Percentiles rank a stretch among this genome's conserved stretches.
Conservation (phyloP, 92 coral and sea anemone species). For the Epizoanthus scotinus region DNA sequence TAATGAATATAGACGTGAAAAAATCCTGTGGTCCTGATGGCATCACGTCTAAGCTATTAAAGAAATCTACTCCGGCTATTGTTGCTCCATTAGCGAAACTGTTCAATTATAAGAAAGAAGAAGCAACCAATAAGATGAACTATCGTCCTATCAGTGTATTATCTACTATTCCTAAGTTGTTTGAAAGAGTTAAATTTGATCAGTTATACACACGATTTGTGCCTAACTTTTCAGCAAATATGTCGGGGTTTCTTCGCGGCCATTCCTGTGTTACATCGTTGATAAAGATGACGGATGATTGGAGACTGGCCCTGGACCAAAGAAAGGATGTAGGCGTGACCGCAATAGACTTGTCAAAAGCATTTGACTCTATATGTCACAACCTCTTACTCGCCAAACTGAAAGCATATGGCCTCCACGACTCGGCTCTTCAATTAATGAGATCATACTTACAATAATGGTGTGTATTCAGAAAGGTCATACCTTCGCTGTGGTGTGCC, state of each 20-base stretch:
- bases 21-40: slow-evolving; percentile 48
- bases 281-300: slow-evolving; percentile 31
- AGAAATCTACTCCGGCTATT: slow-evolving; percentile 40
- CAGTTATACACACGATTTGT: slow-evolving; percentile 21
- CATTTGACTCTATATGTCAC: slow-evolving; percentile 41
- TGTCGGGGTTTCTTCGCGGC: slow-evolving; percentile 46
- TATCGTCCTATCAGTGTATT: slow-evolving; percentile 57
- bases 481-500: slow-evolving; percentile 49
- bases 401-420: slow-evolving; percentile 29
- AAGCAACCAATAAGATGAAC: slow-evolving; percentile 29
- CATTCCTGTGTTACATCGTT: slow-evolving; percentile 48
- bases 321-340: slow-evolving; percentile 26
- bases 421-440: slow-evolving; percentile 22
- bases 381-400: slow-evolving; percentile 30
- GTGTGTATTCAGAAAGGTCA: no score
- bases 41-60: slow-evolving; percentile 33
- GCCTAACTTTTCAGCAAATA: slow-evolving; percentile 39
- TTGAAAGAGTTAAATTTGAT: slow-evolving; percentile 44
- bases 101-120: slow-evolving; percentile 45
- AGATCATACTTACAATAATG: slow-evolving; percentile 30
- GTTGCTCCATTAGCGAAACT: slow-evolving; percentile 33
- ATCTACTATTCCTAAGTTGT: slow-evolving; percentile 28
- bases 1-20: slow-evolving; percentile 18
- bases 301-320: slow-evolving; percentile 33
- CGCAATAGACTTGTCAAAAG: slow-evolving; percentile 21